Conservation (phyloP, 1,140 invertebrate genomes). For the Drosophila oshimai region DNA sequence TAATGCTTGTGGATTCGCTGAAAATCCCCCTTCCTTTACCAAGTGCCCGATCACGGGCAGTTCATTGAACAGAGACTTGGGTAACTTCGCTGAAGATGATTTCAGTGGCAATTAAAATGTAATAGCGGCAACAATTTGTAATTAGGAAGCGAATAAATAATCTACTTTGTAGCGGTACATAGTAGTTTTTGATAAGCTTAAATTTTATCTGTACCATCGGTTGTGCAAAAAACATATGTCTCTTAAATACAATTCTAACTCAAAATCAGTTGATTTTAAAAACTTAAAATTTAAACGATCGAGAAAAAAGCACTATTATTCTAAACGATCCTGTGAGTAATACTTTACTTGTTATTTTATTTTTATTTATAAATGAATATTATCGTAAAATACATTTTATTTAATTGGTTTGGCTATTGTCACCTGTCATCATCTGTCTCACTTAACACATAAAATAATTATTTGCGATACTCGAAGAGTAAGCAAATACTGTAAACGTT, state of each 20-base stretch:
- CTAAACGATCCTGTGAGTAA: too few relatives aligned
- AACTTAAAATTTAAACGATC: too few relatives aligned
- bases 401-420: background rate
- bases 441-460: too few relatives aligned
- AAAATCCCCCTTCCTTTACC: slow-evolving; percentile 8
- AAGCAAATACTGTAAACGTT: too few relatives aligned
- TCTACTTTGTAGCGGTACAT: background rate
- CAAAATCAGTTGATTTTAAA: too few relatives aligned
- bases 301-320: too few relatives aligned
- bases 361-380: too few relatives aligned
- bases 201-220: too few relatives aligned
- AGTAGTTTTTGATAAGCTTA: background rate
- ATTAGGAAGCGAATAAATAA: slow-evolving; percentile 3
- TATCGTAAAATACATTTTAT: background rate
- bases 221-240: background rate
- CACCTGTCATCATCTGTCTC: background rate
- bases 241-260: too few relatives aligned
- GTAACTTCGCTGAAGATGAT: slow-evolving; percentile 27
- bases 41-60: background rate
- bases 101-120: slow-evolving; percentile 5
- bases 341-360: too few relatives aligned
- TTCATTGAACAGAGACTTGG: slow-evolving; percentile 39
- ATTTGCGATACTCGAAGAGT: too few relatives aligned
- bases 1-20: slow-evolving; percentile 49
- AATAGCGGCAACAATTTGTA: background rate